Evolutionary conservation across 2,888 invertebrate genomes (phyloP).

Genomic region (Synanthedon andrenaeformis): DNA sequence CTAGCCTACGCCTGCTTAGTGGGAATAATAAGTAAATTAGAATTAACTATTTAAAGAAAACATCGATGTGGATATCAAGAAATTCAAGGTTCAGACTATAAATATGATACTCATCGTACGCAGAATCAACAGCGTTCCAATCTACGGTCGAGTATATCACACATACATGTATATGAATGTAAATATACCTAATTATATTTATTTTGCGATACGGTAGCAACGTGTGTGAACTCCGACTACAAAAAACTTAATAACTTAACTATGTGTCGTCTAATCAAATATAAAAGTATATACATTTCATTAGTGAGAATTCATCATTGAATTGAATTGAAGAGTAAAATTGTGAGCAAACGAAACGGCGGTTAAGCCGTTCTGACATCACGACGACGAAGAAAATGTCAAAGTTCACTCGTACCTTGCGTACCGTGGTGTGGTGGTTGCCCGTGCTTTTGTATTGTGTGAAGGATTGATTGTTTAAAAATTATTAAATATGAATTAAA

Average conservation of each 20-base stretch:
- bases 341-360: constrained; percentile 33
- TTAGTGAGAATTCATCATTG: no score
- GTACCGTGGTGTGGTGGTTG: not conserved
- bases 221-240: no score
- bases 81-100: constrained; percentile 20
- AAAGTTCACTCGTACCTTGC: constrained; percentile 56
- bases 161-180: constrained; percentile 8
- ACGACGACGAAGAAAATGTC: constrained; percentile 42
- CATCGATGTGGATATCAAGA: not conserved
- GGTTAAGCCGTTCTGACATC: constrained; percentile 34
- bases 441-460: constrained; percentile 9
- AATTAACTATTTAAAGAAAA: no score
- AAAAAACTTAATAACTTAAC: no score
- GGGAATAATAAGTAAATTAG: no score
- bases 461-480: not conserved
- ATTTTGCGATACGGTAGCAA: constrained; percentile 16
- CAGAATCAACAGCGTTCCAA: constrained; percentile 51
- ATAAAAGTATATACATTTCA: no score
- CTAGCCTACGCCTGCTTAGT: no score
- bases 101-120: constrained; percentile 25
- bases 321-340: no score
- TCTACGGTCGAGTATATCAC: constrained; percentile 29
- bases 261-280: no score
- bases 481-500: not conserved
- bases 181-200: constrained; percentile 17